Evolutionary conservation across 2,797 vertebrate genomes (phyloP), one percentile per base, ranked within the genome.

Genomic region (Girardinus metallicus): DNA sequence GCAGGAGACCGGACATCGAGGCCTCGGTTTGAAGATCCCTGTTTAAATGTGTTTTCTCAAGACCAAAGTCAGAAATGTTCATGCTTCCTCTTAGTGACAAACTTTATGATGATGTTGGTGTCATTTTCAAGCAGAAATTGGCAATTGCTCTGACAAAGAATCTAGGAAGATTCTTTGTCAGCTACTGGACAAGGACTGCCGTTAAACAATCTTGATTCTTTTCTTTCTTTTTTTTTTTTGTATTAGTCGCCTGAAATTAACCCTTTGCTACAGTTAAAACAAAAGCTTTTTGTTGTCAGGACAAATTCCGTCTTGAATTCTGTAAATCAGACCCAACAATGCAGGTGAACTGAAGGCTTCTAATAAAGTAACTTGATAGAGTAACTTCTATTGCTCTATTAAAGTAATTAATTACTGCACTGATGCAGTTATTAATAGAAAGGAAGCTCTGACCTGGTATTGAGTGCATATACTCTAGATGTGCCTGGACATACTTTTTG

Each of bases 111-210:
- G 21, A 26, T 57, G 23, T 26, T 57, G 53, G 23, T 57, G 26
- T 57, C 26, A 12, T 26, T 57, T n/a, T 55, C 26, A 8, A n/a
- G 26, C 53, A 55, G 53, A n/a, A 55, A 26, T n/a, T 57, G 53
- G 10, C 26, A n/a, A 23, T 26, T 55, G 53, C 46, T 18, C 46
- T 1, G 44, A 26, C 23, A 26, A 11, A 57, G 53, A 26, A 29
- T 11, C 53, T 10, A 8, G 49, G 49, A 51, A 51, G 49, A 51
- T n/a, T n/a, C n/a, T n/a, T n/a, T n/a, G n/a, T n/a, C 87, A 80
- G 84, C 85, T 64, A 47, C 44, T 29, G 73, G 81, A 90, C 76
- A 86, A 77, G 15, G 4, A 43, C 84, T 77, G 80, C 78, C 57
- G 2, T 77, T 80, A 79, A 74, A 39, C 41, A 46, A 74, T 66